A percentile compares a stretch with the other conserved stretches of the same genome.
phyloP scores from a whole-genome alignment of 2,888 invertebrate genomes.

The Epicampocera succincta region DNA sequence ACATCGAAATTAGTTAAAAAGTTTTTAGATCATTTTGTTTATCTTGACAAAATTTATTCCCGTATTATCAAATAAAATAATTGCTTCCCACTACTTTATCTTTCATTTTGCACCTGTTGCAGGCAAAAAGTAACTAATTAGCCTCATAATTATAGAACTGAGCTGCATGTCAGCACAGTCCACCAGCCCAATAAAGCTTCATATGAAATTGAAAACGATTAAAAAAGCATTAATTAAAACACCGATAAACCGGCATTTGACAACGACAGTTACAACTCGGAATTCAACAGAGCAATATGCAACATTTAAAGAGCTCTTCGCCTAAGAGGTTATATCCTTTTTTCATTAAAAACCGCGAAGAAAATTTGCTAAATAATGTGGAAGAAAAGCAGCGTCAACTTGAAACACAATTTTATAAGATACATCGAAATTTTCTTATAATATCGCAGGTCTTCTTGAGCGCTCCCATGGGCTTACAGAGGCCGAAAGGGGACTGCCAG shows the following conservation, averaged over 20 bases:
- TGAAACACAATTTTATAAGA: conserved; percentile 65
- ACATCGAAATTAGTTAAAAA: too few relatives aligned
- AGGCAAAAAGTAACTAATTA: too few relatives aligned
- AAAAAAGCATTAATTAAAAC: conserved; percentile 32
- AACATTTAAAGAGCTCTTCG: conserved; percentile 20
- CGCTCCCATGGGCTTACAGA: conserved; percentile 70
- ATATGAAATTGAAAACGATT: too few relatives aligned
- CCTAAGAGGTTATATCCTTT: conserved; percentile 1
- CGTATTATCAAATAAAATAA: too few relatives aligned
- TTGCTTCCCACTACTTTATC: too few relatives aligned
- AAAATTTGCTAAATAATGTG: neutral
- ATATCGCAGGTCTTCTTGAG: conserved; percentile 69
- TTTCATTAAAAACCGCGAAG: neutral
- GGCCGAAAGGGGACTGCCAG: neutral
- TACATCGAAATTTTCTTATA: conserved; percentile 61
- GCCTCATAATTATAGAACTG: too few relatives aligned
- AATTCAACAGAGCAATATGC: conserved; percentile 26
- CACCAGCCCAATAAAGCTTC: too few relatives aligned
- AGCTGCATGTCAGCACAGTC: too few relatives aligned
- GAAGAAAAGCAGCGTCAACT: conserved; percentile 26
- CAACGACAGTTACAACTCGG: neutral
- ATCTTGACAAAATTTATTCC: too few relatives aligned
- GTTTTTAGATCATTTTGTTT: too few relatives aligned
- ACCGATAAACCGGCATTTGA: conserved; percentile 1
- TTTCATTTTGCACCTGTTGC: too few relatives aligned